Base-by-base conservation (phyloP, 92 coral and sea anemone genomes). In the Siderastrea radians region DNA sequence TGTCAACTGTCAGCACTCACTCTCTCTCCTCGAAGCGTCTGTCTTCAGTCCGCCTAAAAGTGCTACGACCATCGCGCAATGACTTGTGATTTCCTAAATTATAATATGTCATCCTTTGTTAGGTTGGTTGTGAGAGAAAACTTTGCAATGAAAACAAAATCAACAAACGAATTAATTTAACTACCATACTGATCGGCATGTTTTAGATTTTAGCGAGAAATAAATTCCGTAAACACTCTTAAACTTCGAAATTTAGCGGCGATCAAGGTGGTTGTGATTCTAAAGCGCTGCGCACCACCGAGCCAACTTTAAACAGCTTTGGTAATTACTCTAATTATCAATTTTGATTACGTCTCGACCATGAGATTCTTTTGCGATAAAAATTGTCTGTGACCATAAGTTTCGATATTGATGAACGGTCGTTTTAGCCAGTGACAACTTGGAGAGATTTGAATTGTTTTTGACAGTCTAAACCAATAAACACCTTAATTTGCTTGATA, bases 381-480 rank as follows among this genome's bases (percentile, higher is more conserved):
- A 85, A 85, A 85, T 76, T 77, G 89, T 76, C 76, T 85, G 84
- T 55, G 74, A 46, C 81, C 75, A 85, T 66, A 76, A 52, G 89
- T 68, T 75, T 70, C 77, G 83, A 76, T 68, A 65, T 76, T 67
- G 89, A 77, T 78, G 75, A 89, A 81, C 58, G 88, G 73, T 63
- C 77, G 88, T 83, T 87, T 59, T 79, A 68, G 84, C 64, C 74
- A 84, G 83, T 89, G 95, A 89, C 91, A 90, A 52, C 73, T 26
- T 63, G 87, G 80, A 90, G 93, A 77, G 90, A 85, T 82, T 74
- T 86, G 93, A 91, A 90, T 95, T 88, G 96, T 93, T 81, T 81
- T 79, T 70, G 82, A 80, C 94, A 88, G 61, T 83, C 93, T 92
- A 88, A 93, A 84, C 96, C 90, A 95, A 95, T 95, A 95, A 94